phyloP scores from a whole-genome alignment of 2,113 vertebrate species.

The Passer montanus region DNA sequence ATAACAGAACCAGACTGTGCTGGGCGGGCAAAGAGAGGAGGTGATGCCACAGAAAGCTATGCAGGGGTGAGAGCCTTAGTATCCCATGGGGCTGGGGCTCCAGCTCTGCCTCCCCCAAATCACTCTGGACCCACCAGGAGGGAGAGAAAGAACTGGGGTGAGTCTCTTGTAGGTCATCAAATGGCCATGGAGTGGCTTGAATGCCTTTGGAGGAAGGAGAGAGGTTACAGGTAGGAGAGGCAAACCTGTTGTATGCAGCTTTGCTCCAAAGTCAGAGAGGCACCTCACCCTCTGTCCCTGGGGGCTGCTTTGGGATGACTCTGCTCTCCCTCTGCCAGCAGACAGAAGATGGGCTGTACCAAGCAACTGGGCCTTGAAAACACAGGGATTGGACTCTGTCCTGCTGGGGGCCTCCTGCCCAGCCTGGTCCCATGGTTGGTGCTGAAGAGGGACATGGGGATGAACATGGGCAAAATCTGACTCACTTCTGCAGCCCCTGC shows the following conservation, averaged over 20 bases:
- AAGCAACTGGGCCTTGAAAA: neutral
- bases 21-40: neutral
- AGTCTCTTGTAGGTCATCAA: neutral
- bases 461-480: neutral
- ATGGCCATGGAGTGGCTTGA: neutral
- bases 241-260: neutral
- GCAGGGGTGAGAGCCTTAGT: neutral
- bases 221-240: accelerated
- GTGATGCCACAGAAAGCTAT: neutral
- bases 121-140: neutral
- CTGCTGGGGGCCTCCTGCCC: neutral
- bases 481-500: neutral
- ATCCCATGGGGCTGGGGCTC: neutral
- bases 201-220: neutral
- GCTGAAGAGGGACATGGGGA: neutral
- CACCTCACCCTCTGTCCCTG: neutral
- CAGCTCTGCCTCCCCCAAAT: neutral
- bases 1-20: neutral
- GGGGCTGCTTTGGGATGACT: neutral
- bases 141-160: neutral
- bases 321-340: neutral
- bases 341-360: neutral
- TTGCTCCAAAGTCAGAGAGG: neutral
- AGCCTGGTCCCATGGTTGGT: neutral
- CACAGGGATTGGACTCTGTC: neutral